Percentiles rank a stretch among this genome's conserved stretches.
Conservation (phyloP, 2,888 invertebrate species). For the Metacarcinus magister region DNA sequence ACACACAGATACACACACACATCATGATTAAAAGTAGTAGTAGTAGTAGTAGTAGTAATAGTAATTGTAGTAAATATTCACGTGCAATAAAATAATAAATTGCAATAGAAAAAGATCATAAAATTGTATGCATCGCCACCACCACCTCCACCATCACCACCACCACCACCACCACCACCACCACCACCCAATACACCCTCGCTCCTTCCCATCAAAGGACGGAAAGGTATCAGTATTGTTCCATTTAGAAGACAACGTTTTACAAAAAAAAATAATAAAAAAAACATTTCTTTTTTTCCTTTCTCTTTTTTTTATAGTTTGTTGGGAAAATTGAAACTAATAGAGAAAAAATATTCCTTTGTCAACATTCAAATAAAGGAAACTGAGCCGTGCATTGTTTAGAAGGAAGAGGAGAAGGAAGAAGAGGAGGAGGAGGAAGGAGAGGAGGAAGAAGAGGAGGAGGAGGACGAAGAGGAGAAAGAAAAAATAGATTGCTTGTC, state of each 20-base stretch:
- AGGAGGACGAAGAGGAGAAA: not conserved
- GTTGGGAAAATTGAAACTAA: conserved; percentile 13
- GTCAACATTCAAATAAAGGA: not conserved
- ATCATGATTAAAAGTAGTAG: no score
- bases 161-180: no score
- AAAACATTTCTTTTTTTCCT: no score
- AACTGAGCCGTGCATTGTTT: not conserved
- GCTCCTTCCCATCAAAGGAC: not conserved
- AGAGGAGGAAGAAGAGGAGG: not conserved
- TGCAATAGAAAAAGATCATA: not conserved
- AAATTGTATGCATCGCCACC: not conserved
- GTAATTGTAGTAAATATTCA: no score
- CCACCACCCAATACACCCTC: not conserved
- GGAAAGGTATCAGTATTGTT: not conserved
- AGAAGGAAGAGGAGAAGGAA: not conserved
- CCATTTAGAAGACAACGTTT: conserved; percentile 1
- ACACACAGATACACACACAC: no score
- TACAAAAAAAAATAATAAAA: not conserved
- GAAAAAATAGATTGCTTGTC: no score
- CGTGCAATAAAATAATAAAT: not conserved
- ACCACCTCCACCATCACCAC: no score
- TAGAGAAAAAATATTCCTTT: conserved; percentile 11
- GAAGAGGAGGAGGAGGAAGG: not conserved
- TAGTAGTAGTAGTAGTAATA: no score
- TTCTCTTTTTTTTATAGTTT: not conserved